Percentiles rank a stretch among this genome's conserved stretches.
Evolutionary conservation across 37 sponge, comb jelly and placozoan species (phyloP).

Genomic region (Tethya wilhelma): DNA sequence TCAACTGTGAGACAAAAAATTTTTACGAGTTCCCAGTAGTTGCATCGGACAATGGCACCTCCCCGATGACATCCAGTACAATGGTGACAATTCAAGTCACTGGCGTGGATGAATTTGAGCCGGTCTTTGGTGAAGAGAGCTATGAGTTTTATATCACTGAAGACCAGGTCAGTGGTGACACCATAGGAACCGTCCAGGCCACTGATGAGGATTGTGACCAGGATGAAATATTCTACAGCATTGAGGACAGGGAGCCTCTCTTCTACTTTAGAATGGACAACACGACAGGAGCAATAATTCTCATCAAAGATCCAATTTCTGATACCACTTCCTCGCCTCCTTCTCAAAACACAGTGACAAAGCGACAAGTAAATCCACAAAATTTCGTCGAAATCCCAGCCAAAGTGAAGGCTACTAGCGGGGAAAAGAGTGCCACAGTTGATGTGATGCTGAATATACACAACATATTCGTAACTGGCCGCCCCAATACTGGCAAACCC

Average conservation of each 20-base stretch:
- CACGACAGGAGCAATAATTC: conserved; percentile 30
- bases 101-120: conserved; percentile 57
- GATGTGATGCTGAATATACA: neutral
- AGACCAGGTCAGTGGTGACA: neutral
- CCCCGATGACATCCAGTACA: neutral
- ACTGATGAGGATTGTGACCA: conserved; percentile 45
- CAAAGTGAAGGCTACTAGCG: conserved; percentile 5
- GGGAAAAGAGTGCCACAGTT: neutral
- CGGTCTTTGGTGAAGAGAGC: neutral
- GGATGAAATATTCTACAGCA: conserved; percentile 28
- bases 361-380: neutral
- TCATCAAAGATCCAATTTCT: conserved; percentile 4
- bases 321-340: neutral
- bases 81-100: conserved; percentile 9
- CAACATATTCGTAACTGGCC: neutral
- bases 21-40: conserved; percentile 20
- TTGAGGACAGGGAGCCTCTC: conserved; percentile 1
- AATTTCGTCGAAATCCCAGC: conserved; percentile 6
- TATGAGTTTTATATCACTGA: neutral
- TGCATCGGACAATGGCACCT: conserved; percentile 29
- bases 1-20: conserved; percentile 22
- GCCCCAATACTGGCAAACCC: neutral
- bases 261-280: conserved; percentile 13
- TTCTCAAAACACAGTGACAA: neutral
- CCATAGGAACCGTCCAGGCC: conserved; percentile 27